phyloP scores from a whole-genome alignment of 2,797 vertebrate species.

The Dermochelys coriacea region DNA sequence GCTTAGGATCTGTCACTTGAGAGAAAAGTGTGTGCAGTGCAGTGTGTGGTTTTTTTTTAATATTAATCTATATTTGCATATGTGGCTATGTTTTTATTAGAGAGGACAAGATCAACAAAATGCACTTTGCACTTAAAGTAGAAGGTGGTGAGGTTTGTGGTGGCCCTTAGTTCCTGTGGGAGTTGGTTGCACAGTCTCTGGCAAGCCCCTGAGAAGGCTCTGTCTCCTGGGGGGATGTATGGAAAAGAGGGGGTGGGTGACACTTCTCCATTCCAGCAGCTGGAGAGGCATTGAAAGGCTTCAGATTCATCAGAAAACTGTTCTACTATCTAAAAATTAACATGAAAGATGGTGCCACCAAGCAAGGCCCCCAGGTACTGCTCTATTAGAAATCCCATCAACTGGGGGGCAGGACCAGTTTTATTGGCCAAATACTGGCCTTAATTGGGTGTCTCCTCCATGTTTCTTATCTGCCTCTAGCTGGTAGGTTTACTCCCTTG shows the following conservation, averaged over 20 bases:
- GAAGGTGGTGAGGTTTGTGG: background rate
- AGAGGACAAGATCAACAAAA: background rate
- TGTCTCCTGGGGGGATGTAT: fast-evolving
- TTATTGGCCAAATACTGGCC: background rate
- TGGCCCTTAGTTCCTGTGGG: background rate
- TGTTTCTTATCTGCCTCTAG: background rate
- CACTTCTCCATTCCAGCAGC: fast-evolving
- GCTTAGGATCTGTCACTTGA: background rate
- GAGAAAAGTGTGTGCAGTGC: background rate
- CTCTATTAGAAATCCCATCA: background rate
- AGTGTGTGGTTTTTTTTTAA: background rate
- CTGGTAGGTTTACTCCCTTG: background rate
- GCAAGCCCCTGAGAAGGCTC: fast-evolving
- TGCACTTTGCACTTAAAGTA: background rate
- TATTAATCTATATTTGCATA: background rate
- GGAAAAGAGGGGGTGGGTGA: fast-evolving
- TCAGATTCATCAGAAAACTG: fast-evolving
- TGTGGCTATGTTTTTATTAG: background rate
- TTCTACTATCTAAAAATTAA: background rate
- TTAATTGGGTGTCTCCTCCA: background rate
- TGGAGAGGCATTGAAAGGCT: fast-evolving
- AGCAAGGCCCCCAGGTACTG: background rate
- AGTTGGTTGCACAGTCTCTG: fast-evolving
- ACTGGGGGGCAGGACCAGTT: background rate
- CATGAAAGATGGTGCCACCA: fast-evolving